Percentiles rank a stretch among this genome's conserved stretches.
These are phyloP conservation scores for Gymnopithys bicolor DNA, from an alignment of 2,797 vertebrate species.

Conservation along the genomic window DNA sequence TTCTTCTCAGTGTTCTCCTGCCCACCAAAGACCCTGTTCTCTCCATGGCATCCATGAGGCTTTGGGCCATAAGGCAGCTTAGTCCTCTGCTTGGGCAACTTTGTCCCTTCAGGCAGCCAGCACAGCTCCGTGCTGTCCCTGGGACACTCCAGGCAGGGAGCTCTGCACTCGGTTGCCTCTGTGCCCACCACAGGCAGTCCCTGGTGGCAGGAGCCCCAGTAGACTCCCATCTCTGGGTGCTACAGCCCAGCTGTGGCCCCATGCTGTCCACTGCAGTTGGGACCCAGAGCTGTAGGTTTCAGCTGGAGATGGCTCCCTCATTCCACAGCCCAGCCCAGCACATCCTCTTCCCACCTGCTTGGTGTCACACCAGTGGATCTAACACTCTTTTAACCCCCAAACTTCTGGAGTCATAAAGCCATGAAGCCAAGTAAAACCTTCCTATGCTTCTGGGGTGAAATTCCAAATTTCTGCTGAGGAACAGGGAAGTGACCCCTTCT, in stretches of 20 bases:
- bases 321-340: not conserved
- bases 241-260: not conserved
- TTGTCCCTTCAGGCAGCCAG: not conserved
- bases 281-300: not conserved
- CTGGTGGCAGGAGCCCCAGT: not conserved
- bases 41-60: not conserved
- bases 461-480: not conserved
- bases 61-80: not conserved
- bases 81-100: not conserved
- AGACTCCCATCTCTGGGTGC: accelerated
- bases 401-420: not conserved
- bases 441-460: not conserved
- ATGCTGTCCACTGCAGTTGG: accelerated
- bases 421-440: accelerated
- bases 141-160: not conserved
- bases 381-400: not conserved
- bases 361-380: not conserved
- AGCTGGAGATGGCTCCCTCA: not conserved
- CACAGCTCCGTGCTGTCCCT: not conserved
- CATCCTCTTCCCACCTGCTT: accelerated
- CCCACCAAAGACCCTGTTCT: not conserved
- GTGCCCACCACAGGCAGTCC: not conserved
- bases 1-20: not conserved
- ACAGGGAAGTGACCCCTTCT: not conserved
- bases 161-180: accelerated